Percentiles rank a stretch among this genome's conserved stretches.
Conservation (phyloP, 2,888 invertebrate species). For the Oscheius sp. region DNA sequence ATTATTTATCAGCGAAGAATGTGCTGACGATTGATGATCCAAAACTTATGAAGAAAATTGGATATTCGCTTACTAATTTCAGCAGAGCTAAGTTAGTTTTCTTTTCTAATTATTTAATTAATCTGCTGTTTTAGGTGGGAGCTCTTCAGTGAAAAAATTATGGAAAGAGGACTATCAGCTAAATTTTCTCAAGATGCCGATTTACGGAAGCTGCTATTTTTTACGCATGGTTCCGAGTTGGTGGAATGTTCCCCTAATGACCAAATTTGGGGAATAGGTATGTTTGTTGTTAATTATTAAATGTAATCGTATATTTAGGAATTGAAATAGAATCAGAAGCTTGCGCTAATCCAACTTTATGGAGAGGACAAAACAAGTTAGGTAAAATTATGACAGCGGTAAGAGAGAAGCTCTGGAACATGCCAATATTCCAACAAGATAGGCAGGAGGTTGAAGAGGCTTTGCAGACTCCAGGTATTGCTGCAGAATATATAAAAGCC, state of each 20-base stretch:
- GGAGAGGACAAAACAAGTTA: slow-evolving; percentile 31
- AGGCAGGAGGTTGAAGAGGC: neutral
- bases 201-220: slow-evolving; percentile 45
- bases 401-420: slow-evolving; percentile 23
- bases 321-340: slow-evolving; percentile 17
- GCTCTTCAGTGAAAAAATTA: slow-evolving; percentile 42
- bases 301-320: slow-evolving; percentile 11
- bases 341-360: slow-evolving; percentile 9
- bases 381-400: slow-evolving; percentile 27
- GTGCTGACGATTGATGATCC: slow-evolving; percentile 34
- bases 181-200: slow-evolving; percentile 45
- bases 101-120: neutral
- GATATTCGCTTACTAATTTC: slow-evolving; percentile 34
- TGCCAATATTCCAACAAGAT: slow-evolving; percentile 2
- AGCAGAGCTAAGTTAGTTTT: slow-evolving; percentile 29
- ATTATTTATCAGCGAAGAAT: slow-evolving; percentile 23
- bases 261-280: slow-evolving; percentile 58
- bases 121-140: slow-evolving; percentile 47
- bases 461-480: neutral
- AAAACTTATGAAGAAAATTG: slow-evolving; percentile 38
- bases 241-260: slow-evolving; percentile 58
- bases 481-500: neutral
- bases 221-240: slow-evolving; percentile 46
- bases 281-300: neutral
- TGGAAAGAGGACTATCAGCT: slow-evolving; percentile 45